phyloP scores from a whole-genome alignment of 2,888 invertebrate genomes.

The Cephus pulcher region DNA sequence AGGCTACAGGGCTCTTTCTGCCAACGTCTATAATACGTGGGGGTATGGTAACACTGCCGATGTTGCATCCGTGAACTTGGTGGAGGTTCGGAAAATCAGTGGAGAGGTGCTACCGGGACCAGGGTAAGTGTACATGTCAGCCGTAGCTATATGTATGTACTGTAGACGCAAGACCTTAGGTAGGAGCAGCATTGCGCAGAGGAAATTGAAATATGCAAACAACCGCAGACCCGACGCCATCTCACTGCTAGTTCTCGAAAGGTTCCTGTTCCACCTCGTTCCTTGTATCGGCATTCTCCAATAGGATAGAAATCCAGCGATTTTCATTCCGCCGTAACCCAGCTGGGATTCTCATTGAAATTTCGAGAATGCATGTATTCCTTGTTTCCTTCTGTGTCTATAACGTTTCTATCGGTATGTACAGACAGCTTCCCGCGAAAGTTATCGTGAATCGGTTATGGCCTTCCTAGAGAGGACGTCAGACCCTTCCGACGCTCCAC shows the following conservation, averaged over 20 bases:
- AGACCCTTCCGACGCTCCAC: constrained; percentile 8
- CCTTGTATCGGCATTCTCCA: constrained; percentile 35
- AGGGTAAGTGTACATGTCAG: not conserved
- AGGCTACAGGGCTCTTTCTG: not conserved
- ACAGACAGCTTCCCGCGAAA: not conserved
- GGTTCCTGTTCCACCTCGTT: constrained; percentile 32
- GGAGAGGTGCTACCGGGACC: not conserved
- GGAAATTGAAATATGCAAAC: constrained; percentile 61
- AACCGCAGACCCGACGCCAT: constrained; percentile 47
- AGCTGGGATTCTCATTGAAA: not conserved
- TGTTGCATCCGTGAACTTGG: constrained; percentile 6
- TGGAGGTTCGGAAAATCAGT: not conserved
- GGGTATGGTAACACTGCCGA: constrained; percentile 4
- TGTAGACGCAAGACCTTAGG: not conserved
- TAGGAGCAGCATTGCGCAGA: constrained; percentile 40
- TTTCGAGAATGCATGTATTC: not conserved
- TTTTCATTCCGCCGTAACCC: not conserved
- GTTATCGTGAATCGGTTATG: not conserved
- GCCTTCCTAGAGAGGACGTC: not conserved
- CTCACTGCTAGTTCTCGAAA: constrained; percentile 11
- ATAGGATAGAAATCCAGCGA: not conserved
- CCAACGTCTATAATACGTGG: not conserved
- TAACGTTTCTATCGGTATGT: not conserved
- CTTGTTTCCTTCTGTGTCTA: not conserved
- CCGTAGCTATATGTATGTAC: not conserved